A percentile compares a stretch with the other conserved stretches of the same genome.
phyloP scores from a whole-genome alignment of 2,113 vertebrate genomes.

The Ivindomyrus marchei region DNA sequence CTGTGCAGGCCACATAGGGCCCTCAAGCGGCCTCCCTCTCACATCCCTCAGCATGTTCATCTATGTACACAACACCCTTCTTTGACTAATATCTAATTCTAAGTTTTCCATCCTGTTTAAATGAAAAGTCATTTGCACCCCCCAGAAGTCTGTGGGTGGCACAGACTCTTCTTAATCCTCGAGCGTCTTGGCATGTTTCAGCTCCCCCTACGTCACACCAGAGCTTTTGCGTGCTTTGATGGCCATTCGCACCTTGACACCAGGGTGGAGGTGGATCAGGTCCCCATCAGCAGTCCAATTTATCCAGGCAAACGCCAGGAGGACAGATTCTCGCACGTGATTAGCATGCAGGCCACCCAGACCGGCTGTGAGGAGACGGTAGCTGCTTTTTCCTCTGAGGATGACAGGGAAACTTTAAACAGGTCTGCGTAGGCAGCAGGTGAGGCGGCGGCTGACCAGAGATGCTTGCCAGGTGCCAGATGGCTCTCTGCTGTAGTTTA shows the following conservation, averaged over 20 bases:
- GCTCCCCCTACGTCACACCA: not conserved
- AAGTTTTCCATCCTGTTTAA: not conserved
- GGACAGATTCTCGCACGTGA: not conserved
- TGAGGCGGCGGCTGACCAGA: not conserved
- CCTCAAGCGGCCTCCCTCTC: not conserved
- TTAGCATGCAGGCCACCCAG: not conserved
- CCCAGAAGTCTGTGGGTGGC: not conserved
- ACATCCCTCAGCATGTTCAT: not conserved
- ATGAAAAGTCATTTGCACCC: not conserved
- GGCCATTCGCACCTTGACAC: not conserved
- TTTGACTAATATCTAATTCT: not conserved
- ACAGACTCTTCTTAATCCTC: not conserved
- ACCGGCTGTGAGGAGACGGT: not conserved
- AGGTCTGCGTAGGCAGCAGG: not conserved
- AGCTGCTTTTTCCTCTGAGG: not conserved
- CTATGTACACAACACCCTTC: not conserved
- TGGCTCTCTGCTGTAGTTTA: not conserved
- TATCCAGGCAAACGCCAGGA: not conserved
- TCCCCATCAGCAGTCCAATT: not conserved
- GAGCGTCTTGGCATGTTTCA: not conserved
- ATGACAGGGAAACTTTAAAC: not conserved
- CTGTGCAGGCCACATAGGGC: not conserved
- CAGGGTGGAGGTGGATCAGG: not conserved
- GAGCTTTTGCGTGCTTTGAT: not conserved
- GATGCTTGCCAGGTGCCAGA: not conserved